phyloP scores from a whole-genome alignment of 2,888 invertebrate genomes.

The Zygothrica quintamaculata region DNA sequence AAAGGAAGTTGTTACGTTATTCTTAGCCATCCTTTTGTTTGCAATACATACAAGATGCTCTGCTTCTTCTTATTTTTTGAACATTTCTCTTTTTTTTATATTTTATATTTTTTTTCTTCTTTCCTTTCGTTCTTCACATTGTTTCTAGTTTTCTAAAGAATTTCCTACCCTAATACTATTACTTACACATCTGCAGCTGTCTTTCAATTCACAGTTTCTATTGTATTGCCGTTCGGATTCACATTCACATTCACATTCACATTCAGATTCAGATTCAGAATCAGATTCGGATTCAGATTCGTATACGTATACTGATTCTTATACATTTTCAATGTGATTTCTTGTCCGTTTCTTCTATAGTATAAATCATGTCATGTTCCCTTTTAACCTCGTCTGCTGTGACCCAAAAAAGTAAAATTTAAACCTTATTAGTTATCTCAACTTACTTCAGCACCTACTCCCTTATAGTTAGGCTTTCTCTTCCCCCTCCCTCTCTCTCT shows the following conservation, averaged over 20 bases:
- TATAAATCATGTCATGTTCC: not conserved
- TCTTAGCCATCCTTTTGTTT: conserved; percentile 34
- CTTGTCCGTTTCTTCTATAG: not conserved
- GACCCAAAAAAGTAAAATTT: too few species aligned
- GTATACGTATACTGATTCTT: too few species aligned
- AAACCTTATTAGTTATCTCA: too few species aligned
- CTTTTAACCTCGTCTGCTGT: not conserved
- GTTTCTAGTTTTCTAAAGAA: conserved; percentile 65
- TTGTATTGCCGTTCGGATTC: conserved; percentile 26
- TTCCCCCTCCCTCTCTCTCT: too few species aligned
- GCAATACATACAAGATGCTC: not conserved
- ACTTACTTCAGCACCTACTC: too few species aligned
- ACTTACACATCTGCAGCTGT: conserved; percentile 45
- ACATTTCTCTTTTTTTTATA: not conserved
- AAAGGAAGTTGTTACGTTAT: conserved; percentile 25
- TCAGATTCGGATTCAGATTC: not conserved
- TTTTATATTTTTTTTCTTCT: conserved; percentile 22
- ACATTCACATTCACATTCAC: conserved; percentile 44
- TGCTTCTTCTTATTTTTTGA: not conserved
- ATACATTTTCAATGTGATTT: conserved; percentile 3
- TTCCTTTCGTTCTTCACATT: conserved; percentile 35
- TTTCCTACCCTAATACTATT: conserved; percentile 23
- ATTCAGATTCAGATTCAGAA: conserved; percentile 27
- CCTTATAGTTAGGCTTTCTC: too few species aligned
- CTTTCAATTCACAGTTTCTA: conserved; percentile 51